Evolutionary conservation across 2,888 invertebrate species (phyloP).

Genomic region (Mythimna loreyi): DNA sequence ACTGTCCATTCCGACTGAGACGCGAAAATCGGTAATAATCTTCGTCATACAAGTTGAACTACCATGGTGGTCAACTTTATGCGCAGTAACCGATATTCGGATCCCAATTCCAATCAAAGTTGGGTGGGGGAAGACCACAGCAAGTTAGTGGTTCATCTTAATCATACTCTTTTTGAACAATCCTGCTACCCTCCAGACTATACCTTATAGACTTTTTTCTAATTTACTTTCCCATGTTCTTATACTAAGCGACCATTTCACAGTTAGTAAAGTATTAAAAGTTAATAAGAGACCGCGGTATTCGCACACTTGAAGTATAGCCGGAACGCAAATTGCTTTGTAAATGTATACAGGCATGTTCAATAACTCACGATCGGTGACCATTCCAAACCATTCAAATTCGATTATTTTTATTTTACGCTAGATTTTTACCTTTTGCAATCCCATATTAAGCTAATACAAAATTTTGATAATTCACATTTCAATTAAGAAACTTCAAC

Average conservation of each 20-base stretch:
- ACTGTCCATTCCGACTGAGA: too few species aligned
- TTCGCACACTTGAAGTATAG: conserved; percentile 32
- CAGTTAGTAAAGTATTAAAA: conserved; percentile 30
- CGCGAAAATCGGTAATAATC: too few species aligned
- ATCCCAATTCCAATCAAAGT: too few species aligned
- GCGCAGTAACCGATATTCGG: too few species aligned
- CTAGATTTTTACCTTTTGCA: conserved; percentile 46
- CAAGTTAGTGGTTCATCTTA: too few species aligned
- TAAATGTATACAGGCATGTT: conserved; percentile 64
- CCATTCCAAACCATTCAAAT: conserved; percentile 62
- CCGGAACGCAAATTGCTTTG: conserved; percentile 60
- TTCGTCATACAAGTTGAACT: too few species aligned
- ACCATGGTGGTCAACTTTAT: too few species aligned
- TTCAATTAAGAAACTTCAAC: conserved; percentile 16
- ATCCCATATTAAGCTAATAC: conserved; percentile 43
- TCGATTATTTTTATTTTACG: conserved; percentile 64
- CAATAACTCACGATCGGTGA: conserved; percentile 63
- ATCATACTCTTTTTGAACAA: too few species aligned
- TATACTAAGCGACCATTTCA: conserved; percentile 17
- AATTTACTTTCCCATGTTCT: not conserved
- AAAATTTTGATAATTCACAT: conserved; percentile 24
- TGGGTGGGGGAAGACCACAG: too few species aligned
- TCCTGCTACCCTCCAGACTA: not conserved
- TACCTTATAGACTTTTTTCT: not conserved
- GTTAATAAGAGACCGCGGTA: conserved; percentile 30